A percentile compares a stretch with the other conserved stretches of the same genome.
These are phyloP conservation scores for Deladenus siricidicola DNA, from an alignment of 2,888 invertebrate species.

Conservation along the genomic window DNA sequence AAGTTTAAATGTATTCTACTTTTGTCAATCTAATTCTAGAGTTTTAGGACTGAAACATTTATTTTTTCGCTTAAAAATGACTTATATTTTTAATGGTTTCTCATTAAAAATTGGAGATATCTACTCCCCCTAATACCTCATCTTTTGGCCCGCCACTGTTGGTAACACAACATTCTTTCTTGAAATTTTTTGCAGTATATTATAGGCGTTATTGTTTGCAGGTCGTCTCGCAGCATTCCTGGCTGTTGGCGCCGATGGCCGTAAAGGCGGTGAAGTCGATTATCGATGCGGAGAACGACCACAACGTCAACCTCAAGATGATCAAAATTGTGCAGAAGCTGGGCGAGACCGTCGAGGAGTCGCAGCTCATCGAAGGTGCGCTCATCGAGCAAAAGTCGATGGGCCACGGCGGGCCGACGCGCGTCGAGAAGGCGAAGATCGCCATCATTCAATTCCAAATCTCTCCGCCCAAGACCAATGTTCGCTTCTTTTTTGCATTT, in stretches of 20 bases:
- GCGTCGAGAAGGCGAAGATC: slow-evolving; percentile 93
- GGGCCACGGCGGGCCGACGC: slow-evolving; percentile 78
- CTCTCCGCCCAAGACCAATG: slow-evolving; percentile 97
- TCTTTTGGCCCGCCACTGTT: no score
- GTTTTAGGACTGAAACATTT: no score
- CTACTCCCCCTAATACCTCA: no score
- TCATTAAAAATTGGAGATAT: no score
- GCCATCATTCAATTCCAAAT: slow-evolving; percentile 98
- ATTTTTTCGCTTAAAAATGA: no score
- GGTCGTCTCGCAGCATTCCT: slow-evolving; percentile 95
- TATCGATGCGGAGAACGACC: slow-evolving; percentile 66
- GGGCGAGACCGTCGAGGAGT: slow-evolving; percentile 73
- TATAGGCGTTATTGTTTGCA: no score
- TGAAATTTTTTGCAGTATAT: no score
- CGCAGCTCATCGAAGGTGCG: slow-evolving; percentile 86
- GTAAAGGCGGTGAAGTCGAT: slow-evolving; percentile 90
- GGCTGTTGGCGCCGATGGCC: slow-evolving; percentile 86
- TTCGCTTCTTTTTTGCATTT: slow-evolving; percentile 60
- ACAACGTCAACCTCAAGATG: slow-evolving; percentile 78
- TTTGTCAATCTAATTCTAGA: no score
- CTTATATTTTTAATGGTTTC: no score
- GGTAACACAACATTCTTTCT: no score
- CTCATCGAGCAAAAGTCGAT: slow-evolving; percentile 81
- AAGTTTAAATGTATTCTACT: no score
- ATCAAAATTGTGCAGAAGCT: slow-evolving; percentile 93